These are phyloP conservation scores for Orientallactaga bullata DNA, from an alignment of 2,113 vertebrate genomes.

Conservation along the genomic window DNA sequence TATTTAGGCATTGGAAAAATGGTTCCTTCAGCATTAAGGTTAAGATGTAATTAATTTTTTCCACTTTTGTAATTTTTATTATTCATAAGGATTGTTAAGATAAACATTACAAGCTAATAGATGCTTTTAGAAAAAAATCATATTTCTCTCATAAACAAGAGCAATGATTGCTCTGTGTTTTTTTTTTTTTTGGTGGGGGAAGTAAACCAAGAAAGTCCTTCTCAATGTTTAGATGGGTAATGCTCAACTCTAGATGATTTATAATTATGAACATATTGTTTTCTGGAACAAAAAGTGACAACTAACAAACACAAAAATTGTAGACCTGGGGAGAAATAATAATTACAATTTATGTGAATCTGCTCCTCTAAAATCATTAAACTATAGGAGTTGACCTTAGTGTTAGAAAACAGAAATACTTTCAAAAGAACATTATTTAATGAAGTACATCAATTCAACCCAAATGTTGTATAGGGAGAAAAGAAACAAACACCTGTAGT, in stretches of 20 bases:
- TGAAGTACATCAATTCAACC: not conserved
- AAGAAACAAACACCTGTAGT: not conserved
- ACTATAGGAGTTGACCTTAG: not conserved
- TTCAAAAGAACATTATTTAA: not conserved
- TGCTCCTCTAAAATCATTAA: not conserved
- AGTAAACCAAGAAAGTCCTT: not conserved
- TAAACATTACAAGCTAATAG: not conserved
- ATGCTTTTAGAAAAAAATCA: slow-evolving; percentile 27
- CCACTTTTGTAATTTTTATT: not conserved
- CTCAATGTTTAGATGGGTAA: slow-evolving; percentile 47
- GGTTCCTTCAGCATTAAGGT: not conserved
- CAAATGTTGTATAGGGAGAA: not conserved
- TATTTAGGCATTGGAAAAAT: not conserved
- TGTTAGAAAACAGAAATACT: not conserved
- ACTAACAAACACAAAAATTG: not conserved
- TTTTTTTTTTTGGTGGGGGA: not conserved
- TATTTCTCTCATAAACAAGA: not conserved
- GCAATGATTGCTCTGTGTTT: not conserved
- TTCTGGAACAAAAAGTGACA: not conserved
- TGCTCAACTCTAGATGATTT: not conserved
- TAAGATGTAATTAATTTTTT: not conserved
- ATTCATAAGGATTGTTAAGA: not conserved
- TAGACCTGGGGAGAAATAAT: not conserved
- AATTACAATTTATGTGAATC: not conserved
- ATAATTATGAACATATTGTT: not conserved